Percentiles rank a stretch among this genome's conserved stretches.
Conservation (phyloP, 2,888 invertebrate species). For the Yponomeuta evonymella region DNA sequence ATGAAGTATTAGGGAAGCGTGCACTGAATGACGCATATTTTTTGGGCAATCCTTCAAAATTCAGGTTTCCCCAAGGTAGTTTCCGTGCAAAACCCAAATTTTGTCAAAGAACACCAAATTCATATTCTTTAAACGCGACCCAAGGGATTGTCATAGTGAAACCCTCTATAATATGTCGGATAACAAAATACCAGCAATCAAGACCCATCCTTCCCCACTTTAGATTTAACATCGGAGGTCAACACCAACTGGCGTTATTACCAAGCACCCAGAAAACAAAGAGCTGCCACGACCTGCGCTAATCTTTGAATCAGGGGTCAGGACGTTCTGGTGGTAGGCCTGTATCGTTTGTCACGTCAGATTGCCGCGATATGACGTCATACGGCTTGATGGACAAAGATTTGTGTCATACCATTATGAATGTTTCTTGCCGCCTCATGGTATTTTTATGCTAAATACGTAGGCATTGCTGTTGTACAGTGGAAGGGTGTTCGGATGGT, state of each 20-base stretch:
- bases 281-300: background rate
- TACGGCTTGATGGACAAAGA: slow-evolving; percentile 58
- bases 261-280: background rate
- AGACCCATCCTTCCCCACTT: background rate
- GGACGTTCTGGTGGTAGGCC: background rate
- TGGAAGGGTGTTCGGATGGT: background rate
- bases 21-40: too few relatives aligned
- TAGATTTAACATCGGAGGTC: background rate
- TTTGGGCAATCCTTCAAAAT: too few relatives aligned
- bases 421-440: slow-evolving; percentile 41
- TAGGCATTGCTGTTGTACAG: background rate
- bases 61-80: too few relatives aligned
- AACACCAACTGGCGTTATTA: background rate
- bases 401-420: slow-evolving; percentile 61
- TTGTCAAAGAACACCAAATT: background rate
- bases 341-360: slow-evolving; percentile 67
- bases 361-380: slow-evolving; percentile 58
- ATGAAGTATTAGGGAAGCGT: too few relatives aligned
- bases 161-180: background rate
- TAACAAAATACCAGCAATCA: background rate
- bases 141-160: background rate
- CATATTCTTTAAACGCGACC: background rate
- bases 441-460: slow-evolving; percentile 19
- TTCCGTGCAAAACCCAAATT: background rate
- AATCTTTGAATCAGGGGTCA: background rate